A percentile compares a stretch with the other conserved stretches of the same genome.
phyloP scores from a whole-genome alignment of 2,888 invertebrate genomes.

The Pterostichus niger region DNA sequence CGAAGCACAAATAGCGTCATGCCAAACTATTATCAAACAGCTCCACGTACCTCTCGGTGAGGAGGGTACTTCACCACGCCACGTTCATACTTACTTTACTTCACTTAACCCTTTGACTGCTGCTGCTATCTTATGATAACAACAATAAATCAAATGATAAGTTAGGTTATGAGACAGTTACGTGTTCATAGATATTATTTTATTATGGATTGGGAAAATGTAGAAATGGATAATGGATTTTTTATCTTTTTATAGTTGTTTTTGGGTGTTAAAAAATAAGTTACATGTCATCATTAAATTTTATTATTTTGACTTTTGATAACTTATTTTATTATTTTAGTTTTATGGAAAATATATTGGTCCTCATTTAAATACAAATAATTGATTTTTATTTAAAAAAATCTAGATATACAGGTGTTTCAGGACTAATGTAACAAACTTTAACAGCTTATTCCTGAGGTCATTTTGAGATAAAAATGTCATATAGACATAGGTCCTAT shows the following conservation, averaged over 20 bases:
- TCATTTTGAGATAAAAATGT: too few species aligned
- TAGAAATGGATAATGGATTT: slow-evolving; percentile 32
- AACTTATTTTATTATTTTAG: slow-evolving; percentile 18
- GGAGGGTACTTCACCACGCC: slow-evolving; percentile 36
- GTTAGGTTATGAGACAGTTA: slow-evolving; percentile 25
- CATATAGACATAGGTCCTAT: too few species aligned
- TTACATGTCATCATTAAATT: slow-evolving; percentile 43
- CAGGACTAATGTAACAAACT: too few species aligned
- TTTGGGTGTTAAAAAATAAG: slow-evolving; percentile 32
- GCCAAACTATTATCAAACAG: slow-evolving; percentile 65
- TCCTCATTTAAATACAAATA: too few species aligned
- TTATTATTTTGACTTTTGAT: slow-evolving; percentile 34
- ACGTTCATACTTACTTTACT: background rate
- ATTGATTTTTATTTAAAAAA: too few species aligned
- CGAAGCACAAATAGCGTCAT: slow-evolving; percentile 65
- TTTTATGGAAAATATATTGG: background rate
- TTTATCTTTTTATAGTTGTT: slow-evolving; percentile 40
- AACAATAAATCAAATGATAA: slow-evolving; percentile 55
- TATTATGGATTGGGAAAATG: slow-evolving; percentile 39
- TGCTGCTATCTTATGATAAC: slow-evolving; percentile 19
- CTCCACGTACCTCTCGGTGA: slow-evolving; percentile 34
- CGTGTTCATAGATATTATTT: slow-evolving; percentile 45
- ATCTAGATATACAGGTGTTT: too few species aligned
- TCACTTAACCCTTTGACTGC: slow-evolving; percentile 50
- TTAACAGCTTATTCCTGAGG: too few species aligned